Evolutionary conservation across 37 sponge, comb jelly and placozoan genomes (phyloP), one percentile per base, ranked within the genome.

Genomic region (Cladorhizidae sp.): DNA sequence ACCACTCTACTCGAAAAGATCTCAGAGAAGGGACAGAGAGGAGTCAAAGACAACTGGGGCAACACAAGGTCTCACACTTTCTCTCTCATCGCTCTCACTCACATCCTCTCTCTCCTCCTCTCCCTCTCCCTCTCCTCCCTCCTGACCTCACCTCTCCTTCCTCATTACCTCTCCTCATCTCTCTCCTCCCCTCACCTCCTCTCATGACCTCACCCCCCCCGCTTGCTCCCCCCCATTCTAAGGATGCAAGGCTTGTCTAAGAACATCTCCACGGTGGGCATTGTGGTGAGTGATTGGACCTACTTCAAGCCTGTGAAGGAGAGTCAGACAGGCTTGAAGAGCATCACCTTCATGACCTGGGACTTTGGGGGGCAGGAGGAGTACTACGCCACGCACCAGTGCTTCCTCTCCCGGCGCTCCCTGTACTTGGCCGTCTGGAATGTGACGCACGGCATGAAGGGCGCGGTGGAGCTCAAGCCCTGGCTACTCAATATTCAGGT

Each of bases 281-380:
- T 96, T 35, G 87, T 82, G 42, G 87, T 93, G 15, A 81, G 92
- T 67, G 91, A 93, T 55, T 93, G 94, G 94, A 86, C 86, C 18
- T 93, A 88, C 69, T 92, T 57, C 57, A 87, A 74, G 68, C 55
- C 40, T n/a, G 80, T 87, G 31, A 50, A 73, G 23, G 67, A 80
- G 52, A 79, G 71, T 43, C 88, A 87, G 65, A 82, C 83, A 22
- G 83, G 58, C 68, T 72, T 93, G 25, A 77, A 81, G 69, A 83
- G 70, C 59, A 94, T 96, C 42, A 90, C 91, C 26, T 96, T 91
- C 79, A 90, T 85, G 83, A 91, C 87, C 1, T 96, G 97, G 97
- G 97, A 96, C 67, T 96, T 96, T 73, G 97, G 89, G 9, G 97
- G 97, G 17, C 97, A 96, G 83, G 93, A 85, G 70, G 93, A 88